Base-by-base conservation (phyloP, 2,888 invertebrate species). In the Rhingia campestris region DNA sequence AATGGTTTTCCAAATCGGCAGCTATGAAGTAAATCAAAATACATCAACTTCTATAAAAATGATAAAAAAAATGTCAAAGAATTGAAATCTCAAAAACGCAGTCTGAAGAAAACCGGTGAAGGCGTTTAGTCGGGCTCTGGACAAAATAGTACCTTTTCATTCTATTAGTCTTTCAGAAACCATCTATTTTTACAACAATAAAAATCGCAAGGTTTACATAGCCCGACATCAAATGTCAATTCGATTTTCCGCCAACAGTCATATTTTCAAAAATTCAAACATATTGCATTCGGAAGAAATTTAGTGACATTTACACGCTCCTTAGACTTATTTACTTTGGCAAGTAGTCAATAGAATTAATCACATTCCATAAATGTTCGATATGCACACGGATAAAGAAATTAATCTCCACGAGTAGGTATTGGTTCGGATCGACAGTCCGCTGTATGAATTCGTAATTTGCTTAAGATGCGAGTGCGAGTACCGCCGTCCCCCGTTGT, bases 311-410 rank as follows among this genome's bases (percentile, higher is more conserved):
- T 81, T 70, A 70, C 76, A 81, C 53, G 56, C 72, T 37, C 49
- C 72, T 77, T 72, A 77, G 59, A 66, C 81, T 54, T 77, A 81
- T 81, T 81, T 81, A 81, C 77, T 81, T 81, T 81, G 81, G 81
- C 81, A 81, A 61, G 12, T 4, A 77, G 59, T 77, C 81, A 81
- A 72, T 72, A 59, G 47, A 77, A 77, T 81, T 66, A 81, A 81
- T 77, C 77, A 81, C 59, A 70, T 76, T 81, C 76, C 81, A 81
- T 81, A 77, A 81, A 61, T 76, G 10, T 30, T 6, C 12, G 33
- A 66, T 39, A 69, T 41, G 43, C 61, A 56, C 43, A 58, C 41
- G n/a, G 32, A 45, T n/a, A 54, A 43, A 12, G 41, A 53, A 53
- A 64, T 74, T 64, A 58, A 63, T 76, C 53, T 47, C 53, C 37